Percentiles rank a stretch among this genome's conserved stretches.
Conservation (phyloP, 2,797 vertebrate species). For the Cuniculus paca region DNA sequence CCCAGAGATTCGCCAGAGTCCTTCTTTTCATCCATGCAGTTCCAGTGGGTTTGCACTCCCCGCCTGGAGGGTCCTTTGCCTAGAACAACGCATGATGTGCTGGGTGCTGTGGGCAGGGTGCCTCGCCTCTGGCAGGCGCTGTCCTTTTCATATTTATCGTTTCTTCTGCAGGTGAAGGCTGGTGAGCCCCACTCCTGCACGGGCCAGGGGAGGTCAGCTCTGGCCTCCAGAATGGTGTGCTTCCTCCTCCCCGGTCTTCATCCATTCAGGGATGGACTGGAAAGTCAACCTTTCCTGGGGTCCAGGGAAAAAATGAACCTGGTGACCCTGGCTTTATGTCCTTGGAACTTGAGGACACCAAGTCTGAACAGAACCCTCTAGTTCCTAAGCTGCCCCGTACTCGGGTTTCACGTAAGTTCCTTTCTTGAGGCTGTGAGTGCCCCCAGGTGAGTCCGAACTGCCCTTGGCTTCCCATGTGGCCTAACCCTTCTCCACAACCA, state of each 20-base stretch:
- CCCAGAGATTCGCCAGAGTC: neutral
- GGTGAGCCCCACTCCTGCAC: rapidly evolving
- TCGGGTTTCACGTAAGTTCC: neutral
- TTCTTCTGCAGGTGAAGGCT: neutral
- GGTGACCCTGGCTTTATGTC: neutral
- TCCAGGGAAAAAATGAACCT: neutral
- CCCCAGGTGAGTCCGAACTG: no score
- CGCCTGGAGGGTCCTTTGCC: neutral
- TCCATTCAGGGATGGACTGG: neutral
- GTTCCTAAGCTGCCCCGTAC: neutral
- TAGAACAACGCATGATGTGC: rapidly evolving
- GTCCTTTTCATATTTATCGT: neutral
- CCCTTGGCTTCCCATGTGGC: neutral
- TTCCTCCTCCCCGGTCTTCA: neutral
- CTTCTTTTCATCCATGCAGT: neutral
- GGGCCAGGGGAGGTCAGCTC: neutral
- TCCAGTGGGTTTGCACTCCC: neutral
- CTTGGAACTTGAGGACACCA: neutral
- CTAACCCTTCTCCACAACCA: no score
- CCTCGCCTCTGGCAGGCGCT: neutral
- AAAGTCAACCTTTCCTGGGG: neutral
- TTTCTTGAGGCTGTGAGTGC: neutral
- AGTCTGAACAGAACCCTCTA: neutral
- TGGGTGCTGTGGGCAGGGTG: rapidly evolving
- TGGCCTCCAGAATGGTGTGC: neutral